Percentiles rank a stretch among this genome's conserved stretches.
Evolutionary conservation across 1,140 invertebrate species (phyloP).

Genomic region (Habropoda laboriosa): DNA sequence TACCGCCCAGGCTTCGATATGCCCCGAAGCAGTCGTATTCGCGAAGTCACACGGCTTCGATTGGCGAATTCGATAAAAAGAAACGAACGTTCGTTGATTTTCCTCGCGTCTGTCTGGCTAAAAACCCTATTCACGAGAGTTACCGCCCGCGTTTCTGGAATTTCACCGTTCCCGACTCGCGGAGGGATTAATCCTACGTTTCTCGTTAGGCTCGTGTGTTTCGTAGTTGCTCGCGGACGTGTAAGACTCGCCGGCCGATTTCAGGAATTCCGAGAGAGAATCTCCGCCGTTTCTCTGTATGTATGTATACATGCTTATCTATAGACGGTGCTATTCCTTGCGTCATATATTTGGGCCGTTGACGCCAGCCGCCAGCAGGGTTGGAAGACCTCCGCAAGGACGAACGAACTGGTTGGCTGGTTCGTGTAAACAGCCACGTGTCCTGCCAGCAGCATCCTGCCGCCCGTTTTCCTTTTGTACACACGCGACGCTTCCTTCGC

Average conservation of each 20-base stretch:
- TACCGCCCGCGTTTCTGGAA: not conserved
- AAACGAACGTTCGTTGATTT: slow-evolving; percentile 14
- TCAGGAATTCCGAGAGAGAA: slow-evolving; percentile 68
- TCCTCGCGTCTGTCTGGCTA: slow-evolving; percentile 5
- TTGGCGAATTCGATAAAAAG: slow-evolving; percentile 42
- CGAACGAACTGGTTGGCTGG: slow-evolving; percentile 50
- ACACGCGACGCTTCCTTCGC: slow-evolving; percentile 27
- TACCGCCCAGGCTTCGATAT: not conserved
- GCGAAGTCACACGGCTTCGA: not conserved
- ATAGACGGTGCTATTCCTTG: slow-evolving; percentile 66
- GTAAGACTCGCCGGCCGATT: not conserved
- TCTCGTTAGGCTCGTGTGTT: no score
- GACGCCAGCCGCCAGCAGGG: slow-evolving; percentile 67
- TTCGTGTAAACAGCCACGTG: slow-evolving; percentile 33
- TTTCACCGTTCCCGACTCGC: slow-evolving; percentile 14
- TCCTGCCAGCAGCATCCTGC: not conserved
- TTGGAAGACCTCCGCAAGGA: slow-evolving; percentile 79
- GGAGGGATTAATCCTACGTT: no score
- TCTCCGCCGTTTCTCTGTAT: no score
- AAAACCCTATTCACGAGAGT: slow-evolving; percentile 4
- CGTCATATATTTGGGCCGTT: slow-evolving; percentile 78
- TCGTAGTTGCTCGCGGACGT: no score
- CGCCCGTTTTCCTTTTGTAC: slow-evolving; percentile 10
- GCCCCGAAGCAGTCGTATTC: slow-evolving; percentile 16
- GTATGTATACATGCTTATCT: slow-evolving; percentile 54